Conservation (phyloP, 2,113 vertebrate species). For the Paramisgurnus dabryanus region DNA sequence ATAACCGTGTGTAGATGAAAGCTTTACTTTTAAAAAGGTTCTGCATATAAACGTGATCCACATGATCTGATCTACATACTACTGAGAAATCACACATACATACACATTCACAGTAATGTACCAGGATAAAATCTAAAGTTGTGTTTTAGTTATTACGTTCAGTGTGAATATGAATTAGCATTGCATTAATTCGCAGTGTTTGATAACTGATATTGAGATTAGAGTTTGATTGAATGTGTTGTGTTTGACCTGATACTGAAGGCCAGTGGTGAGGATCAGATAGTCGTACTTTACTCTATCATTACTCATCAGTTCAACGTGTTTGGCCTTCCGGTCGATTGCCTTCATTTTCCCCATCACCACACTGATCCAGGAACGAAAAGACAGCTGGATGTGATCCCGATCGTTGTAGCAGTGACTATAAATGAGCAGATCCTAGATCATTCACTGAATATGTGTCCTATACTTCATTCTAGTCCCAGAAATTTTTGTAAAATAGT, state of each 20-base stretch:
- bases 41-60: too few relatives aligned
- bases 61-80: too few relatives aligned
- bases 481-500: too few relatives aligned
- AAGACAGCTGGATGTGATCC: slow-evolving; percentile 81
- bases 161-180: neutral
- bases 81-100: too few relatives aligned
- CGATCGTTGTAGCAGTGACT: slow-evolving; percentile 86
- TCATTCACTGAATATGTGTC: neutral
- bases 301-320: slow-evolving; percentile 74
- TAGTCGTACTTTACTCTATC: slow-evolving; percentile 82
- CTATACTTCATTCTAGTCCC: too few relatives aligned
- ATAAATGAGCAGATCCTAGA: slow-evolving; percentile 32
- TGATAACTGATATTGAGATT: neutral
- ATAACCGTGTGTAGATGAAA: neutral
- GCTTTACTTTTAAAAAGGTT: too few relatives aligned
- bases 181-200: neutral
- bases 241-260: slow-evolving; percentile 86
- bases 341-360: slow-evolving; percentile 86
- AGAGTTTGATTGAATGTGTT: neutral
- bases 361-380: slow-evolving; percentile 79
- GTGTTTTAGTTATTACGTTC: neutral
- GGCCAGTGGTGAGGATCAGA: slow-evolving; percentile 87
- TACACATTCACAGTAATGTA: neutral
- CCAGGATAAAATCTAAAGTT: too few relatives aligned
- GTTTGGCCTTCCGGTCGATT: slow-evolving; percentile 84